A percentile compares a stretch with the other conserved stretches of the same genome.
Conservation (phyloP, 2,888 invertebrate genomes). For the Melinopterus prodromus region DNA sequence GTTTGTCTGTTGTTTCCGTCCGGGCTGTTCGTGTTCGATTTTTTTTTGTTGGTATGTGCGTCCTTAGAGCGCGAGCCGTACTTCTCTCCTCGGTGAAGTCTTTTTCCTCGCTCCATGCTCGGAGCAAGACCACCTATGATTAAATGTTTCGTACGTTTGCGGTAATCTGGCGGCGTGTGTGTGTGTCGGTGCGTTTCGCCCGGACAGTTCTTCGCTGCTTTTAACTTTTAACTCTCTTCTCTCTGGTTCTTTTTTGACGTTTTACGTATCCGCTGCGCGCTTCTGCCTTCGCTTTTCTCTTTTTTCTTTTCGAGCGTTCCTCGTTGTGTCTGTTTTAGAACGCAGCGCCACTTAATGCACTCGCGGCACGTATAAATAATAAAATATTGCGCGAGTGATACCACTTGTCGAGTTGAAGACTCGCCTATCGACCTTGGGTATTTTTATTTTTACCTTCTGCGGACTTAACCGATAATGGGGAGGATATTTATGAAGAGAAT, state of each 20-base stretch:
- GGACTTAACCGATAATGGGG: no score
- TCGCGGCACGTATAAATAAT: slow-evolving; percentile 4
- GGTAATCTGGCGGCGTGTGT: neutral
- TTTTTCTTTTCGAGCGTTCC: neutral
- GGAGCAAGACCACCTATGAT: slow-evolving; percentile 53
- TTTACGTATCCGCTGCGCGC: neutral
- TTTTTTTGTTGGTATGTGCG: neutral
- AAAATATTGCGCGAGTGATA: neutral
- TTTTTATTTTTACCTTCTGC: neutral
- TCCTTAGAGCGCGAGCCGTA: neutral
- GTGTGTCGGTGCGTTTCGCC: neutral
- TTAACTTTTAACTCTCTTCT: neutral
- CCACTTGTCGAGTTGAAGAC: neutral
- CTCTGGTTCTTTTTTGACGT: neutral
- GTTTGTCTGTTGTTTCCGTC: slow-evolving; percentile 45
- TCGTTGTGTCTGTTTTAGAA: neutral
- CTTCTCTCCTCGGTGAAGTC: neutral
- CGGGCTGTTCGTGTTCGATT: neutral
- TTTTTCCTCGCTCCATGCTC: neutral
- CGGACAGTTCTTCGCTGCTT: neutral
- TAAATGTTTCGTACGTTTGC: slow-evolving; percentile 39
- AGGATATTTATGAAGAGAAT: no score
- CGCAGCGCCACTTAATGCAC: neutral
- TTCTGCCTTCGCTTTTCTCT: neutral
- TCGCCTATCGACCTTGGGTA: neutral